Base-by-base conservation (phyloP, 2,888 invertebrate genomes). In the Drosophila fungiperda region DNA sequence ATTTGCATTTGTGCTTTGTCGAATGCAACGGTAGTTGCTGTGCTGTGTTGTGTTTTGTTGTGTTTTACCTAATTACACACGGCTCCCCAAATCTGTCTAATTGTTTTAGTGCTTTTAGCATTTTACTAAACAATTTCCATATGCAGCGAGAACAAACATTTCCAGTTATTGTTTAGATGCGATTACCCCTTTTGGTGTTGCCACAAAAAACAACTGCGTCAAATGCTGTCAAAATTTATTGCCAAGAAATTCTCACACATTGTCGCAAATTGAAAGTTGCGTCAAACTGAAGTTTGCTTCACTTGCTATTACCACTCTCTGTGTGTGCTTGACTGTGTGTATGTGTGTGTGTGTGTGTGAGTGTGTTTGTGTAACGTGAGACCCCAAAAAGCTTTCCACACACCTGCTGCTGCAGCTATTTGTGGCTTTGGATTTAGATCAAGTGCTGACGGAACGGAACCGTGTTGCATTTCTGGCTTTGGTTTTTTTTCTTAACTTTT, bases 71-170 rank as follows among this genome's bases (percentile, higher is more conserved):
- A 89, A 87, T 87, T 85, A 89, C 78, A 87, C 84, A 85, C 54
- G 71, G 69, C 75, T 66, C 26, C 69, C 71, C 60, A 49, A 65
- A 73, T 64, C 65, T 79, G 68, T 87, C 86, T 86, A 86, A 86
- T 89, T 86, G 89, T 84, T 86, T 86, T 89, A 86, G 86, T 86
- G 86, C 84, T 85, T 85, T 85, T 83, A 86, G 84, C 85, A 77
- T 88, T 83, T 81, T 61, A 73, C 88, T 80, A 88, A 88, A 80
- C 83, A 80, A 78, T 86, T 87, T 82, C 70, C 83, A 78, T 78
- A 84, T 68, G 65, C 73, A 58, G 57, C 66, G 53, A 35, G 65
- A 67, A 48, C 70, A 74, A 69, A 71, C 49, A 64, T 26, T 81
- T 65, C 35, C 73, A 79, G 76, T 73, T 84, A 68, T 76, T 73